A percentile compares a stretch with the other conserved stretches of the same genome.
Conservation (phyloP, 1,140 invertebrate species). For the Prorops nasuta region DNA sequence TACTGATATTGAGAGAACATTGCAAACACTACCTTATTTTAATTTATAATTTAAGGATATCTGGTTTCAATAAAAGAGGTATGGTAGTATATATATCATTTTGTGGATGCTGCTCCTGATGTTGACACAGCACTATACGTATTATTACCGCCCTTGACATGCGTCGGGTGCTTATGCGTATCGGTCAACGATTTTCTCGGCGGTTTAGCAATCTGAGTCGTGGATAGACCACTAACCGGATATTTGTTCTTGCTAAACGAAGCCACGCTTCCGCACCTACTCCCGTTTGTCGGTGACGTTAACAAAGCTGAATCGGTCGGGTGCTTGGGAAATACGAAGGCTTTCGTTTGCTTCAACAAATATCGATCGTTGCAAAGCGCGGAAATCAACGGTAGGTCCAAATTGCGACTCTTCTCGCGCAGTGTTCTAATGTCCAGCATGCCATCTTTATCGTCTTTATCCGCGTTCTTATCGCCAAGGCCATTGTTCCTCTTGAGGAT, state of each 20-base stretch:
- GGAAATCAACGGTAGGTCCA: conserved; percentile 84
- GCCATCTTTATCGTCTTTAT: conserved; percentile 42
- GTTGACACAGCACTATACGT: too few relatives aligned
- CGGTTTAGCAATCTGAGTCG: conserved; percentile 60
- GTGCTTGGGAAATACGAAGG: conserved; percentile 73
- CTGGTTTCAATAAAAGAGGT: too few relatives aligned
- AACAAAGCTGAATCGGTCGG: conserved; percentile 41
- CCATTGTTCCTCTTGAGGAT: conserved; percentile 6
- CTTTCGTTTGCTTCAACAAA: conserved; percentile 80
- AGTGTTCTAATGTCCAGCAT: conserved; percentile 77
- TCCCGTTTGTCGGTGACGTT: conserved; percentile 41
- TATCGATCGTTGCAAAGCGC: conserved; percentile 87
- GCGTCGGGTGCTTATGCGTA: conserved; percentile 63
- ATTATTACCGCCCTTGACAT: conserved; percentile 36
- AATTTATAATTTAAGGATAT: too few relatives aligned
- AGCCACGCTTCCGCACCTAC: conserved; percentile 46
- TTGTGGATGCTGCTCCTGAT: too few relatives aligned
- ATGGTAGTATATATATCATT: too few relatives aligned
- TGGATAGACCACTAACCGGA: conserved; percentile 63
- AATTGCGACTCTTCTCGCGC: conserved; percentile 80
- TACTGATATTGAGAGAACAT: too few relatives aligned
- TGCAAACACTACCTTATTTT: too few relatives aligned
- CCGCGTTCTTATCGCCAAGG: conserved; percentile 16
- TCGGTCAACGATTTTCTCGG: conserved; percentile 57
- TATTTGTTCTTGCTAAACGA: conserved; percentile 57